These are phyloP conservation scores for Malacosoma neustria DNA, from an alignment of 2,888 invertebrate species.

Conservation along the genomic window DNA sequence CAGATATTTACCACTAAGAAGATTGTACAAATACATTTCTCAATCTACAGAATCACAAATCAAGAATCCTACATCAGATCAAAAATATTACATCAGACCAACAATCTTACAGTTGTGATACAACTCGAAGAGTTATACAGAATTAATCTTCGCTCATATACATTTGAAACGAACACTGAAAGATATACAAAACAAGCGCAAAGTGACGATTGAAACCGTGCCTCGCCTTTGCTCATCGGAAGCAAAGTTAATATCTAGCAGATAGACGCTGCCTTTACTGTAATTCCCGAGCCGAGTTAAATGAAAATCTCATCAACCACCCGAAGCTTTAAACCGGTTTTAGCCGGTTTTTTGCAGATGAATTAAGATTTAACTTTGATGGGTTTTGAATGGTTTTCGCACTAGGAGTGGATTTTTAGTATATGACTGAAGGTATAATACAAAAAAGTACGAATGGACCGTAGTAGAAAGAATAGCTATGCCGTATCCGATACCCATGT, in stretches of 20 bases:
- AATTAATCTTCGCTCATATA: background rate
- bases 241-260: conserved; percentile 23
- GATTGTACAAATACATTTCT: too few relatives aligned
- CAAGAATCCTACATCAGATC: too few relatives aligned
- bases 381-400: background rate
- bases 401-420: background rate
- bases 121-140: too few relatives aligned
- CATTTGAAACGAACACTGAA: background rate
- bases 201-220: conserved; percentile 22
- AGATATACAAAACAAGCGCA: background rate
- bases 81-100: too few relatives aligned
- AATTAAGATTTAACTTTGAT: conserved; percentile 5
- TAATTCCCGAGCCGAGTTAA: conserved; percentile 31
- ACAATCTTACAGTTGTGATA: too few relatives aligned
- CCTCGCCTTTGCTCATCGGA: conserved; percentile 14
- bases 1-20: too few relatives aligned
- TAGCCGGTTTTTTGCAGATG: conserved; percentile 17
- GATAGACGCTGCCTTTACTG: conserved; percentile 21
- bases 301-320: conserved; percentile 42
- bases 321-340: conserved; percentile 21
- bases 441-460: too few relatives aligned
- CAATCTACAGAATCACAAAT: too few relatives aligned
- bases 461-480: too few relatives aligned
- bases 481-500: too few relatives aligned
- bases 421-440: too few relatives aligned